Evolutionary conservation across 1,140 invertebrate species (phyloP), one percentile per base, ranked within the genome.

Genomic region (Lycorma delicatula): DNA sequence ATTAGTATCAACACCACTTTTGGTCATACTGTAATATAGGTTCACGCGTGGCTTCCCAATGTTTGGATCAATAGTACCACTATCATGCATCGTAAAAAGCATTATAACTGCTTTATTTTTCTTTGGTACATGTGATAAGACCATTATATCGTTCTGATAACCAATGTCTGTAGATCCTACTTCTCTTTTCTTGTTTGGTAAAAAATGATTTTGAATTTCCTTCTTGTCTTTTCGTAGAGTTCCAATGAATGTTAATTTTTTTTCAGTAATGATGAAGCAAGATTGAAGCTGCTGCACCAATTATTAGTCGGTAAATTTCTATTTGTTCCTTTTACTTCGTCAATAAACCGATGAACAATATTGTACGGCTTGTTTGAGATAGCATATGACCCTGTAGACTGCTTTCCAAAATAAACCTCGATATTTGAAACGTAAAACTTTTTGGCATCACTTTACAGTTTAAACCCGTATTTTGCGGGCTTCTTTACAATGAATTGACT

Each of bases 1-100:
- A n/a, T n/a, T n/a, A n/a, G n/a, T 56, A 61, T 75, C 72, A 13
- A 57, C 66, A 9, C 69, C 69, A 34, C 49, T 54, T 64, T 70
- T 70, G 23, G 64, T 70, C 16, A n/a, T 36, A 29, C 69, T 68
- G 48, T 69, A 68, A 46, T 55, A 61, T 20, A 41, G 18, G n/a
- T 68, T 67, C 12, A 69, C 64, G 27, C 66, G 58, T 27, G 68
- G 66, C 57, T 67, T 65, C 25, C 55, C 53, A 18, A 51, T 57
- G 6, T 60, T 46, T 13, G 55, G 12, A 49, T 66, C 63, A 22
- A 62, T 55, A 9, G 27, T 34, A 34, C 58, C 49, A 44, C 48
- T 47, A 58, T 65, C 60, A 61, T 72, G 70, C 67, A 70, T 71
- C 2, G 66, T 59, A 9, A 67, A 67, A 9, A 68, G 11, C 23